Base-by-base conservation (phyloP, 1,140 invertebrate species). In the Drosophila biarmipes region DNA sequence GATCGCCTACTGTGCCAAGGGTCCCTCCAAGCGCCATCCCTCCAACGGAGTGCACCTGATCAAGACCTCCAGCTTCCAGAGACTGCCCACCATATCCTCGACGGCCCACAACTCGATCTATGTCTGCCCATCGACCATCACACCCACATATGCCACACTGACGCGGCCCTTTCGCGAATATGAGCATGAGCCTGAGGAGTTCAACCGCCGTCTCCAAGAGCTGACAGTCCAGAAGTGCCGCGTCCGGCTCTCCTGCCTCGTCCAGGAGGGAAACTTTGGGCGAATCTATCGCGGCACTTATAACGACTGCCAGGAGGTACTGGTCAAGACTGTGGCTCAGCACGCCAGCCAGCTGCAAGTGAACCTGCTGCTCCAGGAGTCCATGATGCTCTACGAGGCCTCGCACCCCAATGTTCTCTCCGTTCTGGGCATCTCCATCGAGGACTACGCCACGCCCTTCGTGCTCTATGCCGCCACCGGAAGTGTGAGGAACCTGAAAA, bases 181-280 rank as follows among this genome's bases (percentile, higher is more conserved):
- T 78, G 86, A 87, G 75, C 90, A 91, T 66, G 89, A 92, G 78
- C 91, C 91, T 73, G 91, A 92, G 80, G 90, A 92, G 80, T 90
- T 92, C 64, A 91, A 91, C 78, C 85, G 91, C 55, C 90, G 91
- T 52, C 81, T 92, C 61, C 76, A 90, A n/a, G 91, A 92, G 75
- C 57, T 92, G 57, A 92, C 90, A 49, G 91, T 92, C 56, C 89
- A 92, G 17, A 91, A 91, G 92, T 96, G 96, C 91, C 94, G 96
- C 80, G 96, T 97, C 48, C 94, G 96, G 76, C 93, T 97, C 66
- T 95, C 95, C 63, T 96, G 95, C 64, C 94, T 97, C 43, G 95
- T 95, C 24, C 94, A 96, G 92, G 96, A 96, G 94, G 97, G 97
- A 35, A 98, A 97, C 6, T 99, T 98, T 93, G 97, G 97, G n/a